Percentiles rank a stretch among this genome's conserved stretches.
Evolutionary conservation across 2,888 invertebrate genomes (phyloP).

Genomic region (Drosophila sordidula): DNA sequence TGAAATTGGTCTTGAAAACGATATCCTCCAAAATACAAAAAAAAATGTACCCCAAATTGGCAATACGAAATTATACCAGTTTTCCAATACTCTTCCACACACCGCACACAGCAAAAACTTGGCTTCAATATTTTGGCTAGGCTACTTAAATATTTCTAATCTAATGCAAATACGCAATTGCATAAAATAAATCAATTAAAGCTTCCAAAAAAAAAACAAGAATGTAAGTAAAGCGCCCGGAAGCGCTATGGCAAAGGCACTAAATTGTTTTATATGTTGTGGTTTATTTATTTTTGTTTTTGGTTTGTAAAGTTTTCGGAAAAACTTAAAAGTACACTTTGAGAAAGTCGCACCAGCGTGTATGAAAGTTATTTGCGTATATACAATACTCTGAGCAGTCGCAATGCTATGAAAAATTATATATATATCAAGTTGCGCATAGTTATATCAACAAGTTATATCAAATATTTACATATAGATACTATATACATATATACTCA

Average conservation of each 20-base stretch:
- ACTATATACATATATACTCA: constrained; percentile 1
- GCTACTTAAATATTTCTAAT: constrained; percentile 33
- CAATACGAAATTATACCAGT: background rate
- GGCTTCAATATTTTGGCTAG: constrained; percentile 10
- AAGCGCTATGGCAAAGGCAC: constrained; percentile 28
- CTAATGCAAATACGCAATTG: constrained; percentile 28
- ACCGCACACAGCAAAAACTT: constrained; percentile 26
- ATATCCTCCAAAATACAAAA: no score
- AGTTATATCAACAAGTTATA: background rate
- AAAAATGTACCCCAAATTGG: constrained; percentile 9
- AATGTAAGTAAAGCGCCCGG: constrained; percentile 26
- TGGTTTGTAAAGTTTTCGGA: constrained; percentile 6
- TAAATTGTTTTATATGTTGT: constrained; percentile 39
- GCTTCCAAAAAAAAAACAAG: constrained; percentile 38
- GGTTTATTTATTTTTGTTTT: background rate
- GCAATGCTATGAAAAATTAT: constrained; percentile 1
- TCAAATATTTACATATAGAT: constrained; percentile 9
- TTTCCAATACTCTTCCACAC: constrained; percentile 2
- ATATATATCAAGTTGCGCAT: background rate
- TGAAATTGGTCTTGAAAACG: no score
- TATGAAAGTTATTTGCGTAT: background rate
- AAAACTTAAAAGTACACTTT: background rate
- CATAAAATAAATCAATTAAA: constrained; percentile 48
- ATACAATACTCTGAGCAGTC: constrained; percentile 9
- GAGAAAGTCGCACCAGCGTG: constrained; percentile 9